Conservation (phyloP, 2,888 invertebrate genomes). For the Nemotelus pantherinus region DNA sequence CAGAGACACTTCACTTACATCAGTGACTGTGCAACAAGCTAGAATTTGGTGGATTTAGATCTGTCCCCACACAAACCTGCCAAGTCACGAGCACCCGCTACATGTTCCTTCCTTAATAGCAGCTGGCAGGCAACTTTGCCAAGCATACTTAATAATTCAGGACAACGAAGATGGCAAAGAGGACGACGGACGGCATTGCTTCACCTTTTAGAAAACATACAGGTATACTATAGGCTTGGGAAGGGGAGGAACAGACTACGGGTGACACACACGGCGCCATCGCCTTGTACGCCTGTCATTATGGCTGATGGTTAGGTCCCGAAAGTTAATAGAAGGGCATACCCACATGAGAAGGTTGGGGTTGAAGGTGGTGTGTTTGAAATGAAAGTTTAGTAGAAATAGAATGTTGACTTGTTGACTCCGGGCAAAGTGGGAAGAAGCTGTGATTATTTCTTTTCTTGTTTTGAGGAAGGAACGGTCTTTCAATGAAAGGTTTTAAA, state of each 20-base stretch:
- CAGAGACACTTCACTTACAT: constrained; percentile 35
- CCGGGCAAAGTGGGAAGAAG: too few species aligned
- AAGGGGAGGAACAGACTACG: too few species aligned
- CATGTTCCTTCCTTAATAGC: background rate
- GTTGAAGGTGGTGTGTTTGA: background rate
- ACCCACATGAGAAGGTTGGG: background rate
- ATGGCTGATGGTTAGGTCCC: background rate
- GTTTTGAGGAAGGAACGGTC: background rate
- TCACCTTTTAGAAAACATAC: constrained; percentile 11
- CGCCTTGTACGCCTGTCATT: background rate
- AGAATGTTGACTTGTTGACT: background rate
- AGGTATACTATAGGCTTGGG: background rate
- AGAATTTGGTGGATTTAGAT: background rate
- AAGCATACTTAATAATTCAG: constrained; percentile 22
- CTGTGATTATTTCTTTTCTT: too few species aligned
- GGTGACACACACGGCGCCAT: too few species aligned
- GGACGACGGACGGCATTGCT: background rate
- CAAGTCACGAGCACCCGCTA: background rate
- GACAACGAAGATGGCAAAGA: background rate
- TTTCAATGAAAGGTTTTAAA: constrained; percentile 7
- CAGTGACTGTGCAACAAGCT: constrained; percentile 21
- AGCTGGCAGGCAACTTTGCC: background rate
- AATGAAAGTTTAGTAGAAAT: background rate
- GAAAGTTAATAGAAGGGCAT: constrained; percentile 6
- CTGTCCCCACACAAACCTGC: background rate